Base-by-base conservation (phyloP, 1,140 invertebrate species). In the Neelides sp. region DNA sequence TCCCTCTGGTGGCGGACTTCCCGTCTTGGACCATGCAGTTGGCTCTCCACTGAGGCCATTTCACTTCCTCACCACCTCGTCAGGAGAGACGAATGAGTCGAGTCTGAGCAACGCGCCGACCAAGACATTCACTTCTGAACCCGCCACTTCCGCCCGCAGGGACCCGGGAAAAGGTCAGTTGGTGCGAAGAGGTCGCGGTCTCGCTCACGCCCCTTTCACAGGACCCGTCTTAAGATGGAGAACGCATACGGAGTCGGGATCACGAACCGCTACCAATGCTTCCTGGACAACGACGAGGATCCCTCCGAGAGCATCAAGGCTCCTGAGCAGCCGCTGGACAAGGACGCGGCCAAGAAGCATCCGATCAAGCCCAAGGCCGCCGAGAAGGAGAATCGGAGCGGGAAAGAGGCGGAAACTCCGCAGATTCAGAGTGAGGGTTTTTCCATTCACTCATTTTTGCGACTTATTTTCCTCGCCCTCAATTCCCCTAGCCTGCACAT, bases 221-320 rank as follows among this genome's bases (percentile, higher is more conserved):
- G 3, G 12, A 32, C 3, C 20, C 26, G 34, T 37, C 48, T 30
- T 48, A 58, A 52, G 43, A 94, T 94, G 88, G 88, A 92, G 74
- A 85, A 81, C 73, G 75, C 80, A 64, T 94, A 93, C 78, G 90
- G 85, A 67, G 85, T 91, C 69, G 84, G 84, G 61, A 80, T 89
- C 58, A 79, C 78, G 64, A 95, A 95, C 74, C 83, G 90, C 73
- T 94, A 87, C 73, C 83, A 79, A 69, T 78, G 92, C 69, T 89
- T 90, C 69, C 77, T 90, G 67, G 75, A 79, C 67, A 81, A 85
- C 65, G 69, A 88, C 71, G 84, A 79, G 66, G 76, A 79, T 66
- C 89, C 93, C 76, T 85, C 85, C 57, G 75, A 88, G 67, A 87
- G 92, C 75, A 79, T 84, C 66, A 69, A 89, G 41, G 60, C 62